Evolutionary conservation across 2,797 vertebrate genomes (phyloP).

Genomic region (Propithecus deckenii): DNA sequence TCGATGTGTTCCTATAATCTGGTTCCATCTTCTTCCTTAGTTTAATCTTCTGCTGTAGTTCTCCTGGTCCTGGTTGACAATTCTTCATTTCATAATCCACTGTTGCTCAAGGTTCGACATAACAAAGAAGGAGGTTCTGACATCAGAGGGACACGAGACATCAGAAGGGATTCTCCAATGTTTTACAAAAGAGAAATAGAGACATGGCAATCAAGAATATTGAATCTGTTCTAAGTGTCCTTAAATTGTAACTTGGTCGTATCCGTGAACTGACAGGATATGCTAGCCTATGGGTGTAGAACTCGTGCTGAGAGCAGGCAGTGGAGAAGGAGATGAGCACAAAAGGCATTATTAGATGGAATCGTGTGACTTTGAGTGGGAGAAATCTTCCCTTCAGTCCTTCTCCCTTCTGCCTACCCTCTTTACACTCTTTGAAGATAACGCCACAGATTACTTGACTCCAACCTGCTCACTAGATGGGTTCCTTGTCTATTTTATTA

Average conservation of each 20-base stretch:
- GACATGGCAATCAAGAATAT: neutral
- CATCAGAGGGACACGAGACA: neutral
- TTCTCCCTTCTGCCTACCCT: neutral
- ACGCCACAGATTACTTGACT: neutral
- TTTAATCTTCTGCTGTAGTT: neutral
- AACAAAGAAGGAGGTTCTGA: neutral
- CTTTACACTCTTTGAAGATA: neutral
- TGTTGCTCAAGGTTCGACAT: neutral
- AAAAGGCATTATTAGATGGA: neutral
- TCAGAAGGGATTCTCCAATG: neutral
- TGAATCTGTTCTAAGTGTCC: neutral
- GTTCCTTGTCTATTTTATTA: slow-evolving; percentile 48
- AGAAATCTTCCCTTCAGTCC: neutral
- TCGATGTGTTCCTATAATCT: neutral
- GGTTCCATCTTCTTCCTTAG: neutral
- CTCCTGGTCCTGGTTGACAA: neutral
- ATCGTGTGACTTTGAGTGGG: neutral
- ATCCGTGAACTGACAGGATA: neutral
- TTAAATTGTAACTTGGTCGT: neutral
- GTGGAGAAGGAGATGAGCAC: neutral
- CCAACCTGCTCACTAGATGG: neutral
- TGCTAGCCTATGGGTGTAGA: neutral
- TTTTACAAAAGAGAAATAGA: neutral
- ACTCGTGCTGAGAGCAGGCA: neutral
- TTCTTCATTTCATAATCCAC: neutral